Conservation (phyloP, 2,888 invertebrate species). For the Amblyjoppa proteus region DNA sequence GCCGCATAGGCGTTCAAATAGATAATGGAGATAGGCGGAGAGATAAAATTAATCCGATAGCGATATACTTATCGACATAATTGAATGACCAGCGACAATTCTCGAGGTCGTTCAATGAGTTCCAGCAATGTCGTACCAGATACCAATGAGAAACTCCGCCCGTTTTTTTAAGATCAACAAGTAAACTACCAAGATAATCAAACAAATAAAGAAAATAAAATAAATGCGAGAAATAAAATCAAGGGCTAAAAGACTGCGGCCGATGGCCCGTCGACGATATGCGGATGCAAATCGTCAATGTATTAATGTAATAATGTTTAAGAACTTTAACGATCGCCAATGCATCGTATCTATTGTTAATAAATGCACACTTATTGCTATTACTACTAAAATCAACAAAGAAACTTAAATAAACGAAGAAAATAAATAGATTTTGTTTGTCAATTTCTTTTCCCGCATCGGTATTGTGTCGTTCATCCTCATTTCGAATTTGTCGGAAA, state of each 20-base stretch:
- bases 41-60: conserved; percentile 59
- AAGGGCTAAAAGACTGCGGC: too few species aligned
- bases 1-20: neutral
- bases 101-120: conserved; percentile 14
- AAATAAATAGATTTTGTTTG: neutral
- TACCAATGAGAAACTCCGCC: neutral
- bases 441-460: neutral
- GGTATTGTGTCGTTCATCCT: neutral
- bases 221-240: too few species aligned
- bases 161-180: too few species aligned
- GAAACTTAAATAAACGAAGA: neutral
- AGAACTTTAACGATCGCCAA: too few species aligned
- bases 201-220: too few species aligned
- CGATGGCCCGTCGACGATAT: too few species aligned
- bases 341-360: too few species aligned
- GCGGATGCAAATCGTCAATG: too few species aligned
- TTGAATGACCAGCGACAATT: conserved; percentile 37
- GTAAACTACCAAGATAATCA: too few species aligned
- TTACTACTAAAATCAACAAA: too few species aligned
- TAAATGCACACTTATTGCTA: too few species aligned
- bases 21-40: conserved; percentile 30
- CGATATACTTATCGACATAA: conserved; percentile 41
- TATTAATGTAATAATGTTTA: too few species aligned
- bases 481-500: conserved; percentile 12
- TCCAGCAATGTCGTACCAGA: neutral